Conservation (phyloP, 2,113 vertebrate genomes). For the Clarias batrachus region DNA sequence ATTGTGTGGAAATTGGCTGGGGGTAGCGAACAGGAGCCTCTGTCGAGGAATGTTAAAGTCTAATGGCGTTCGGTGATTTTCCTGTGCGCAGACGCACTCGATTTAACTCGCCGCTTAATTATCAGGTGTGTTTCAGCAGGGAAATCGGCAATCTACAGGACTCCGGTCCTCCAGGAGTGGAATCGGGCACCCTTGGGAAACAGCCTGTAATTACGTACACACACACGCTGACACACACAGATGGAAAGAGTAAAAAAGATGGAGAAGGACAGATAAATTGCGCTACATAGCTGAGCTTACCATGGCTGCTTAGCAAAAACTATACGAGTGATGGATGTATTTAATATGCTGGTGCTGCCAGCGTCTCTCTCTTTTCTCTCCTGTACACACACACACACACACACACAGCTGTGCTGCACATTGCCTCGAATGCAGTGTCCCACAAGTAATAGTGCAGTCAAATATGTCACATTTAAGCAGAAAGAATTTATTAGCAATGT, state of each 20-base stretch:
- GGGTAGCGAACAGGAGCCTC: neutral
- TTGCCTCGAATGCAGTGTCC: neutral
- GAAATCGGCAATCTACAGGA: conserved; percentile 24
- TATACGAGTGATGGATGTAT: conserved; percentile 67
- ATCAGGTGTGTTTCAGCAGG: conserved; percentile 27
- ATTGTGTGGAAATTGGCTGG: neutral
- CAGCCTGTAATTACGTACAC: conserved; percentile 28
- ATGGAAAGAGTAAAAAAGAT: conserved; percentile 28
- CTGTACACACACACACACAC: neutral
- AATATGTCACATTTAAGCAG: conserved; percentile 1
- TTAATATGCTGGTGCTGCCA: conserved; percentile 48
- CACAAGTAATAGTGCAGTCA: neutral
- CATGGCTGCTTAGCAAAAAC: conserved; percentile 57
- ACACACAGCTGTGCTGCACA: neutral
- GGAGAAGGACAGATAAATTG: conserved; percentile 42
- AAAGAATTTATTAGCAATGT: neutral
- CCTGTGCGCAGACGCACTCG: neutral
- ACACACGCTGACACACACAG: neutral
- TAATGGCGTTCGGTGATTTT: neutral
- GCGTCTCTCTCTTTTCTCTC: neutral
- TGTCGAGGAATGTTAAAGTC: conserved; percentile 3
- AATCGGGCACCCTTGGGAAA: conserved; percentile 24
- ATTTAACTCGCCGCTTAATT: conserved; percentile 14
- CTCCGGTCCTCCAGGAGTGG: neutral
- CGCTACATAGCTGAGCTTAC: conserved; percentile 51